phyloP scores from a whole-genome alignment of 2,797 vertebrate genomes.

The Carapus acus region DNA sequence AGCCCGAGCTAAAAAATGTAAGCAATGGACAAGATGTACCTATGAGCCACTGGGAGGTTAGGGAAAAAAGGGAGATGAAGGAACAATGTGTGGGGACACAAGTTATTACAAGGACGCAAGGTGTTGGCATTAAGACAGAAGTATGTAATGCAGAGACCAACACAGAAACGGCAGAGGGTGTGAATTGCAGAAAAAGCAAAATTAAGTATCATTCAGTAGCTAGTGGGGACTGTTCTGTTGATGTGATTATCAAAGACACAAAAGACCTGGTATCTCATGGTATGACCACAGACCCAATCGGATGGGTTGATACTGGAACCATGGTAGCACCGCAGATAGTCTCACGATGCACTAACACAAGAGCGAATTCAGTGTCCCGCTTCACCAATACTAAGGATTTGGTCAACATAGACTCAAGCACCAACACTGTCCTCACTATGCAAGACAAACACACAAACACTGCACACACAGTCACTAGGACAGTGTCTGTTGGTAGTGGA shows the following conservation, averaged over 20 bases:
- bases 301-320: constrained; percentile 67
- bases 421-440: constrained; percentile 76
- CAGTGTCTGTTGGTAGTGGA: constrained; percentile 79
- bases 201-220: constrained; percentile 70
- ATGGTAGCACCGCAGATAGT: constrained; percentile 74
- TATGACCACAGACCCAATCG: constrained; percentile 69
- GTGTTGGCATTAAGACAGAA: constrained; percentile 66
- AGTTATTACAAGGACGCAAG: constrained; percentile 61
- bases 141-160: constrained; percentile 74
- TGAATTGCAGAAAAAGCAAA: constrained; percentile 21
- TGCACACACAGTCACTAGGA: constrained; percentile 62
- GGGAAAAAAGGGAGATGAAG: constrained; percentile 68
- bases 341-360: constrained; percentile 76
- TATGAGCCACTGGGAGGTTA: constrained; percentile 80
- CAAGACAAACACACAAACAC: constrained; percentile 87
- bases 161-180: constrained; percentile 61
- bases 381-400: constrained; percentile 75
- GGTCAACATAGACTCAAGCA: constrained; percentile 72
- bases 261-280: constrained; percentile 71
- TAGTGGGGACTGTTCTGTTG: constrained; percentile 77
- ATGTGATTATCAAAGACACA: constrained; percentile 63
- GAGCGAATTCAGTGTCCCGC: constrained; percentile 69
- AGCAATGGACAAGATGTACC: constrained; percentile 75
- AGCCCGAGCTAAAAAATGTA: constrained; percentile 47
- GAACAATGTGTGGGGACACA: constrained; percentile 73